Base-by-base conservation (phyloP, 1,140 invertebrate genomes). In the Drosophila bipectinata region DNA sequence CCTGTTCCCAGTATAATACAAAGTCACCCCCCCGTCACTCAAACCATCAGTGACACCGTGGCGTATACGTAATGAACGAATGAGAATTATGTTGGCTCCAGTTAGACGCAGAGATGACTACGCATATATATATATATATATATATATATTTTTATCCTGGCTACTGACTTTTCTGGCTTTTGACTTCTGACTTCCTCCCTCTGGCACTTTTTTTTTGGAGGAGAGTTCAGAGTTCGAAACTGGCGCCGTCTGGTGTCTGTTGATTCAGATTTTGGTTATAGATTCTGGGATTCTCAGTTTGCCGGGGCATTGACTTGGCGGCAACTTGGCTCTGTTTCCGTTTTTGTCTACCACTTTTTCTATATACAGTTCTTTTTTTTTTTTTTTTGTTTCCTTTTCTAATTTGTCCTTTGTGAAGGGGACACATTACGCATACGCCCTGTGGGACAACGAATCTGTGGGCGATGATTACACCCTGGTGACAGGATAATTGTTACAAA, bases 31-130 rank as follows among this genome's bases (percentile, higher is more conserved):
- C 26, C 26, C 26, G 5, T 7, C 26, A 28, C 26, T 28, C 26
- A 28, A 5, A 1, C 26, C 5, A 5, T 28, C 26, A 6, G 5
- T 21, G 32, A 12, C 45, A 15, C 28, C 47, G 32, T 39, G 59
- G 59, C 68, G 68, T 71, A 55, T 74, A 62, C 62, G 59, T 57
- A 49, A 60, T 54, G 45, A 24, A 28, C 32, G 32, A 41, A 12
- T 45, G 15, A 77, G 81, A 84, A 71, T 87, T 88, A 83, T 88
- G 68, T 53, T 53, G 83, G 83, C 83, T 83, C 83, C 83, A 87
- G 83, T 87, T 87, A 87, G 83, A 79, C 83, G 83, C 83, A 52
- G 53, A 81, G 62, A 75, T 80, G 66, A 85, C 82, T 77, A 81
- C 74, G 82, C 82, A 75, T 55, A 62, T 74, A 66, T 61, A 66